A percentile compares a stretch with the other conserved stretches of the same genome.
Evolutionary conservation across 2,797 vertebrate species (phyloP).

Genomic region (Balearica regulorum): DNA sequence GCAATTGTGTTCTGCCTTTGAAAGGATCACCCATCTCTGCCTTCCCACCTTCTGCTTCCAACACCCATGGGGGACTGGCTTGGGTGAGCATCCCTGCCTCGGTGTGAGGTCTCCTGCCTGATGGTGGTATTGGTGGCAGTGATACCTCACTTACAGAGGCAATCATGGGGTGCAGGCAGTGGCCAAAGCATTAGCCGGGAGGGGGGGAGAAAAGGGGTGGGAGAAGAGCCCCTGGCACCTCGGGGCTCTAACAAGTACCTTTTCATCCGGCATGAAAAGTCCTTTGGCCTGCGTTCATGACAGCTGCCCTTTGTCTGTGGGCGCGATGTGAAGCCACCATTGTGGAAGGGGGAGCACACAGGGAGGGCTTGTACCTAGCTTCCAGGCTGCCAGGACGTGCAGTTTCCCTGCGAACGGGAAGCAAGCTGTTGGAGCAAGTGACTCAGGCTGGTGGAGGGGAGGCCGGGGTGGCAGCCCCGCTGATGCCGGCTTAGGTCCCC

Average conservation of each 20-base stretch:
- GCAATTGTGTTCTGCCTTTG: neutral
- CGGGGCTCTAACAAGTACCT: constrained; percentile 47
- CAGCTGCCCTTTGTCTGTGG: constrained; percentile 66
- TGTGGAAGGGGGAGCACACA: constrained; percentile 66
- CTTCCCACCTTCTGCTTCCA: neutral
- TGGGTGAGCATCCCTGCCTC: rapidly evolving
- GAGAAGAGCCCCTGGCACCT: constrained; percentile 45
- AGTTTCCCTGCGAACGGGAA: constrained; percentile 71
- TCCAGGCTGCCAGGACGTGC: constrained; percentile 64
- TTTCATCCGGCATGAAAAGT: constrained; percentile 56
- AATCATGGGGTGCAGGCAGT: neutral
- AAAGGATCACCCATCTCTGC: neutral
- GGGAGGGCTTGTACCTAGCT: constrained; percentile 69
- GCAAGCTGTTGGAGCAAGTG: constrained; percentile 69
- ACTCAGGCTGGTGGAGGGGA: constrained; percentile 57
- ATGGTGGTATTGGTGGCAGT: neutral
- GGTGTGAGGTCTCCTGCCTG: neutral
- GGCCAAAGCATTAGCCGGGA: neutral
- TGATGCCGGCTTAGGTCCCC: constrained; percentile 40
- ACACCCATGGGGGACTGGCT: neutral
- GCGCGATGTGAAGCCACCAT: constrained; percentile 59
- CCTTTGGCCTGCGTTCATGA: constrained; percentile 24
- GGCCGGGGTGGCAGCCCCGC: constrained; percentile 46
- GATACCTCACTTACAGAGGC: neutral
- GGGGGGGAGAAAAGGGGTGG: neutral